These are phyloP conservation scores for Spilosoma lubricipeda DNA, from an alignment of 2,888 invertebrate species.

Conservation along the genomic window DNA sequence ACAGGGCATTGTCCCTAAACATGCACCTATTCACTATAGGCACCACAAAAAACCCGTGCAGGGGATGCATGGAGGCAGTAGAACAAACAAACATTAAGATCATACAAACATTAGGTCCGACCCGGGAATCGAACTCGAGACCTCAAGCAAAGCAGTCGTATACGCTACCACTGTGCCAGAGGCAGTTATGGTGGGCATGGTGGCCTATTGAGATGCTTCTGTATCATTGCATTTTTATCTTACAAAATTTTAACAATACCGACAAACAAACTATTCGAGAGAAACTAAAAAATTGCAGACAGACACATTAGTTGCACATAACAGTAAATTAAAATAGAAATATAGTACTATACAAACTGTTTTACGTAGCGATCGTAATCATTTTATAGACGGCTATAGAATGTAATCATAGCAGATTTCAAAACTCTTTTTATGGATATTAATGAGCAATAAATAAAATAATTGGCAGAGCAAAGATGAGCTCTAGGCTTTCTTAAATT, in stretches of 20 bases:
- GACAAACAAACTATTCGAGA: background rate
- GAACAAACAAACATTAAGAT: too few relatives aligned
- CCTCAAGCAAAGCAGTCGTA: too few relatives aligned
- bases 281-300: constrained; percentile 24
- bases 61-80: too few relatives aligned
- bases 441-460: constrained; percentile 1
- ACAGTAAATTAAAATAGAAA: constrained; percentile 35
- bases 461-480: constrained; percentile 9
- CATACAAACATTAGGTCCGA: too few relatives aligned
- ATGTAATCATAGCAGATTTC: constrained; percentile 20
- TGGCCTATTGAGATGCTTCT: too few relatives aligned
- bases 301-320: constrained; percentile 14
- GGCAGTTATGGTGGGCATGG: too few relatives aligned
- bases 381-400: constrained; percentile 16
- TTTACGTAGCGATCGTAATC: constrained; percentile 17
- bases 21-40: too few relatives aligned
- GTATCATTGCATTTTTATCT: too few relatives aligned
- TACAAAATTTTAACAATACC: background rate
- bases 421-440: background rate
- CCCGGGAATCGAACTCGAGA: too few relatives aligned
- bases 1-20: too few relatives aligned
- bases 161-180: too few relatives aligned
- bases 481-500: constrained; percentile 11
- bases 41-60: too few relatives aligned
- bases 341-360: constrained; percentile 22